Evolutionary conservation across 1,140 invertebrate genomes (phyloP).

Genomic region (Procambarus virginalis): DNA sequence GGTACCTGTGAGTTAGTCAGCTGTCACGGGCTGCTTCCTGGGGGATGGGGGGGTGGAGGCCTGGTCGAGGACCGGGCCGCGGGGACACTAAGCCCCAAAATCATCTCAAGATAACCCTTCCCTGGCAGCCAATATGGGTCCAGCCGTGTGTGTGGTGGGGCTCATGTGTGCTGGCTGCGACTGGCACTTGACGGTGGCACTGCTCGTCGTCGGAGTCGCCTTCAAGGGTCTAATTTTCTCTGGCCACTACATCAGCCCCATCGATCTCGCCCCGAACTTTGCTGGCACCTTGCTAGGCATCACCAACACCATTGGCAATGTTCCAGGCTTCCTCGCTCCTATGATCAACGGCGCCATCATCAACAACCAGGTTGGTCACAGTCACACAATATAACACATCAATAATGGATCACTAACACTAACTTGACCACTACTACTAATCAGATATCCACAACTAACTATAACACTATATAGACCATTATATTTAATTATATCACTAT

Average conservation of each 20-base stretch:
- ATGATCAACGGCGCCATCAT: constrained; percentile 77
- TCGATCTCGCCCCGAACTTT: constrained; percentile 86
- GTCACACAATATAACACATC: too few relatives aligned
- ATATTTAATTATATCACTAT: too few relatives aligned
- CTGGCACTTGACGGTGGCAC: constrained; percentile 80
- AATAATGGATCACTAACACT: too few relatives aligned
- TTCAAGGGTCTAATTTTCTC: constrained; percentile 79
- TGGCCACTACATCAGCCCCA: constrained; percentile 78
- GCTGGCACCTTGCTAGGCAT: constrained; percentile 83
- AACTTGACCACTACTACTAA: too few relatives aligned
- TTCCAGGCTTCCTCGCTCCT: constrained; percentile 73
- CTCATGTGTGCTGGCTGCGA: constrained; percentile 87
- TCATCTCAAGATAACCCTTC: too few relatives aligned
- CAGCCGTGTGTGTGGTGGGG: constrained; percentile 83
- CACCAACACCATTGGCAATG: constrained; percentile 78
- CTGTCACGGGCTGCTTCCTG: too few relatives aligned
- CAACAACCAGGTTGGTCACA: constrained; percentile 71
- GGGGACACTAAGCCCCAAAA: too few relatives aligned
- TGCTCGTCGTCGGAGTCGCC: constrained; percentile 82
- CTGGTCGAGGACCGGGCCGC: too few relatives aligned
- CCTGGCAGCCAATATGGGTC: constrained; percentile 80
- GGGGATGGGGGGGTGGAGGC: too few relatives aligned
- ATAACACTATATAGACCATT: too few relatives aligned
- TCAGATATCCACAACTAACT: too few relatives aligned
- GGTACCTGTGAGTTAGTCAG: too few relatives aligned